Evolutionary conservation across 2,797 vertebrate species (phyloP), one percentile per base, ranked within the genome.

Genomic region (Xenentodon cancila): DNA sequence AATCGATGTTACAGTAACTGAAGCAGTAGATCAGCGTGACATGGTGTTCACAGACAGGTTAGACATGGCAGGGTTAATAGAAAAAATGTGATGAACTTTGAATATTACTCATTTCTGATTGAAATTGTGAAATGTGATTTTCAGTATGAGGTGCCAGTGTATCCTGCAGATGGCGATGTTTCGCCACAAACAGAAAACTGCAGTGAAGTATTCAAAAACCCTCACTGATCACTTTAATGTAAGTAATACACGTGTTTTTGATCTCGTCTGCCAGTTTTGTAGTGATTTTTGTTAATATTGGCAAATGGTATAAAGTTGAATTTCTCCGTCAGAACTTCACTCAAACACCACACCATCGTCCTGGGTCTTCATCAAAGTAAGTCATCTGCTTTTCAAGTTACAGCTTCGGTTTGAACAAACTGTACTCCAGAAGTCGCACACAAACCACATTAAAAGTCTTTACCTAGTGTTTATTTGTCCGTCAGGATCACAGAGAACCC

Each of bases 161-260:
- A 87, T 99, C 71, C 90, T 99, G 79, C 95, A 96, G 79, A 97
- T 99, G 96, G 91, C 94, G 11, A 95, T 96, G 95, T 99, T 99
- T 80, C 94, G 91, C 58, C 95, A 94, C 87, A 97, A 96, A 84
- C 94, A 94, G 57, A 97, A 97, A 81, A 90, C 86, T 21, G 98
- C 95, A 43, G 82, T 96, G 50, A 95, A 95, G 91, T 96, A 96
- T 91, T 97, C 95, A 54, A 96, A 94, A 76, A 95, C 93, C 0
- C 95, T 99, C 54, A 91, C 88, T 0, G 95, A 97, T 49, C 95
- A 98, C 84, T 98, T 99, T 89, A 94, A 90, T 89, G 96, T 97
- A 89, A 83, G 74, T 80, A 18, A n/a, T 49, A 1, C 17, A 44
- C 0, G 2, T 16, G 27, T 53, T 7, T 18, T 21, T 11, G 1